Evolutionary conservation across 2,113 vertebrate species (phyloP), one percentile per base, ranked within the genome.

Genomic region (Sprattus sprattus): DNA sequence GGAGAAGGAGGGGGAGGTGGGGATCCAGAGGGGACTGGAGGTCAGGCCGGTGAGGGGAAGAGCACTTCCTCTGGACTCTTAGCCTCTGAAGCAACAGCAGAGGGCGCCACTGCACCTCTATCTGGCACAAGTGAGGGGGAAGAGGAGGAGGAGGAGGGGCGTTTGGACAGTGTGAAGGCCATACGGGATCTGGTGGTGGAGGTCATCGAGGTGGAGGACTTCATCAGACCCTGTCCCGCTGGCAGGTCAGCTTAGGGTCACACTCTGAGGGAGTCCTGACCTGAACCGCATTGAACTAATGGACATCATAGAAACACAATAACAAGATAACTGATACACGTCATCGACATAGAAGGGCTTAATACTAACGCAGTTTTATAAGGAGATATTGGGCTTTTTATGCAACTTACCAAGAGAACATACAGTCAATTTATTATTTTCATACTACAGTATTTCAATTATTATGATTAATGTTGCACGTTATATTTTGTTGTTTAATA

Each of bases 121-220:
- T 81, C 88, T 25, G 81, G 84, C 20, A 80, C 28, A 52, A 67
- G n/a, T 22, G 81, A 67, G 39, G 16, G 44, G 46, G 28, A 64
- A 3, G 84, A 15, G 0, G 83, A 82, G 32, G 71, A 85, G 44
- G 22, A 44, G 20, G 86, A 88, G 45, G 89, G 39, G 13, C 85
- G 47, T 18, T 0, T 86, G 82, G 93, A 85, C 88, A 88, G 91
- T 1, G 89, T 94, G 84, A 47, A 89, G 0, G 16, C 71, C 44
- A 93, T 94, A 88, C 91, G 93, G 88, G 89, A 90, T 2, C 92
- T 94, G 3, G 92, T 93, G 88, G 88, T 83, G n/a, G 93, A 94
- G 89, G 64, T 92, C 45, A 92, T 81, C 25, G 92, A 94, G 22
- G 91, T 94, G 39, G 92, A 94, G 86, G 90, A 82, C 6, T 1